Evolutionary conservation across 2,113 vertebrate species (phyloP), one percentile per base, ranked within the genome.

Genomic region (Dinomys branickii): DNA sequence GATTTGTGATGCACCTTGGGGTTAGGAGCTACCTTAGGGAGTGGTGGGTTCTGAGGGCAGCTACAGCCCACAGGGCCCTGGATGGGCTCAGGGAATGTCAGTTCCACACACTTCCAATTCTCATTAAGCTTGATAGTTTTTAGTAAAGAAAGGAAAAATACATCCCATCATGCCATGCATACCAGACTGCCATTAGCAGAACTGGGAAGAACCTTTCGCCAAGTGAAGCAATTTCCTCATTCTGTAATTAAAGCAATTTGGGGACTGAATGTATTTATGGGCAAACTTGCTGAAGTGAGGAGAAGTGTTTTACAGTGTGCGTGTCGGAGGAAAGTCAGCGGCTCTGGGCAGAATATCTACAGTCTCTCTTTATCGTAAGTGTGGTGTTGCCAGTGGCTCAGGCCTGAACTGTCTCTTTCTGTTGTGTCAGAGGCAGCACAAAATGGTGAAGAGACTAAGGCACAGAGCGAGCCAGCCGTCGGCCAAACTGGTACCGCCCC

Each of bases 181-280:
- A 81, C 96, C 91, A 97, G 87, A 56, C 89, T 97, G 54, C n/a
- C 0, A 90, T 98, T 98, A 96, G 96, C 96, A 92, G 86, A 95
- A 86, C 94, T 26, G 56, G 94, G 91, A 81, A 92, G 88, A 97
- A 22, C 69, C 94, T 98, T 98, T 95, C 54, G 38, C 97, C 97
- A 97, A 98, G 59, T 92, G 88, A 97, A 98, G 97, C 97, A 97
- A 84, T 98, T 98, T 98, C 97, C 96, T 97, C 9, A 0, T 97
- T 97, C 97, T 97, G 83, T 97, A 97, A 98, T 98, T 98, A 98
- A 98, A 98, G 95, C 71, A 94, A 1, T 97, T 91, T 96, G 94
- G 97, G 95, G 88, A 82, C 88, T 98, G 98, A 94, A 93, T 97
- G 96, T 98, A 95, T 98, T 98, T 98, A 89, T 97, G 96, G 92